Evolutionary conservation across 2,888 invertebrate genomes (phyloP).

Genomic region (Fragum whitleyi): DNA sequence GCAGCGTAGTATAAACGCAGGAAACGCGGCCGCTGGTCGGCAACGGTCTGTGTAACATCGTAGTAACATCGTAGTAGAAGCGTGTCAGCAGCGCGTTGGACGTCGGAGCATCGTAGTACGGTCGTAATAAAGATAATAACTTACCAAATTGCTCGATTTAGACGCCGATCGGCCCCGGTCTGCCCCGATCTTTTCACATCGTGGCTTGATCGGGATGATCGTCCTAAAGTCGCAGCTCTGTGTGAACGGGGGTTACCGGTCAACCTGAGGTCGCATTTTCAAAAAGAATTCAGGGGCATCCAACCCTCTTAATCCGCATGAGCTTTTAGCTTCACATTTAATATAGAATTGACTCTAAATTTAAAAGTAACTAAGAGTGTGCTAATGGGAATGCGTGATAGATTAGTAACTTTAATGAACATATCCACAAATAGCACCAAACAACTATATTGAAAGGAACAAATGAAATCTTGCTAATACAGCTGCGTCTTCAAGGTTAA

Average conservation of each 20-base stretch:
- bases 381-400: too few relatives aligned
- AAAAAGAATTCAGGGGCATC: too few relatives aligned
- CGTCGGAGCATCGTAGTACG: slow-evolving; percentile 13
- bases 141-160: neutral
- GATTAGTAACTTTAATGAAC: too few relatives aligned
- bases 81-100: slow-evolving; percentile 19
- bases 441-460: too few relatives aligned
- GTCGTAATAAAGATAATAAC: neutral
- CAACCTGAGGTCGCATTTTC: too few relatives aligned
- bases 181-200: slow-evolving; percentile 1
- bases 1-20: slow-evolving; percentile 13
- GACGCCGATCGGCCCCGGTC: neutral
- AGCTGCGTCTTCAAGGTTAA: too few relatives aligned
- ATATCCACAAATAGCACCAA: too few relatives aligned
- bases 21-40: slow-evolving; percentile 6
- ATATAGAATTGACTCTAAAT: too few relatives aligned
- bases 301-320: too few relatives aligned
- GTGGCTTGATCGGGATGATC: slow-evolving; percentile 28
- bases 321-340: too few relatives aligned
- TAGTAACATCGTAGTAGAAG: slow-evolving; percentile 7
- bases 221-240: slow-evolving; percentile 26
- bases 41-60: neutral
- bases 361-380: too few relatives aligned
- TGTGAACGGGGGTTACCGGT: neutral
- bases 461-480: too few relatives aligned